phyloP scores from a whole-genome alignment of 2,888 invertebrate genomes.

The Thumatha senex region DNA sequence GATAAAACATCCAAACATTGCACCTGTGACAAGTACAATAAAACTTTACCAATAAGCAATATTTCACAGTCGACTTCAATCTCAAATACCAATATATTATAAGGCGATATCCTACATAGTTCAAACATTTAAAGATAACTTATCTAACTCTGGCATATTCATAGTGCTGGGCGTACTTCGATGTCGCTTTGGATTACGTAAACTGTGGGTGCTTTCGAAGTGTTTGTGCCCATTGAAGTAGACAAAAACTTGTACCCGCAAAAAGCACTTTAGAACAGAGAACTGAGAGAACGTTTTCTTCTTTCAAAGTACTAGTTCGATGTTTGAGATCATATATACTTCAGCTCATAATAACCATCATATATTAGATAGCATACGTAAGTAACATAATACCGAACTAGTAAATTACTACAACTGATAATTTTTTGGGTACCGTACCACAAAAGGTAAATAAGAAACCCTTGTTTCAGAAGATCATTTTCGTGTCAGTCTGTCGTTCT shows the following conservation, averaged over 20 bases:
- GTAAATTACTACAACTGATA: too few relatives aligned
- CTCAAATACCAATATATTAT: slow-evolving; percentile 79
- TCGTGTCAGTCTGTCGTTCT: too few relatives aligned
- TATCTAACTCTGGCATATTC: slow-evolving; percentile 68
- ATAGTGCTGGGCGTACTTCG: slow-evolving; percentile 54
- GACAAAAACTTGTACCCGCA: slow-evolving; percentile 50
- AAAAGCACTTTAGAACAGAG: slow-evolving; percentile 49
- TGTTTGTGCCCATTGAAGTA: slow-evolving; percentile 42
- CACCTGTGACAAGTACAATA: slow-evolving; percentile 78
- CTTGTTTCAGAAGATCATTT: too few relatives aligned
- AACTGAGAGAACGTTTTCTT: slow-evolving; percentile 35
- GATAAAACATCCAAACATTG: slow-evolving; percentile 58
- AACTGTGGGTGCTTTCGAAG: slow-evolving; percentile 44
- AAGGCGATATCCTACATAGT: slow-evolving; percentile 68
- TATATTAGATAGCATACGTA: too few relatives aligned
- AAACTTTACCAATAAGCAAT: slow-evolving; percentile 82
- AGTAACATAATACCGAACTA: too few relatives aligned
- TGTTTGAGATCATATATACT: too few relatives aligned
- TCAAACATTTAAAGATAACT: slow-evolving; percentile 71
- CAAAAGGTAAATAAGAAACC: too few relatives aligned
- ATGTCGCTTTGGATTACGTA: slow-evolving; percentile 47
- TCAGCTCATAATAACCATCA: too few relatives aligned
- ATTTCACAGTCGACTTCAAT: slow-evolving; percentile 78
- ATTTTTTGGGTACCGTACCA: too few relatives aligned
- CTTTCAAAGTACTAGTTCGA: slow-evolving; percentile 28